Evolutionary conservation across 2,113 vertebrate species (phyloP).

Genomic region (Sphyrna mokarran): DNA sequence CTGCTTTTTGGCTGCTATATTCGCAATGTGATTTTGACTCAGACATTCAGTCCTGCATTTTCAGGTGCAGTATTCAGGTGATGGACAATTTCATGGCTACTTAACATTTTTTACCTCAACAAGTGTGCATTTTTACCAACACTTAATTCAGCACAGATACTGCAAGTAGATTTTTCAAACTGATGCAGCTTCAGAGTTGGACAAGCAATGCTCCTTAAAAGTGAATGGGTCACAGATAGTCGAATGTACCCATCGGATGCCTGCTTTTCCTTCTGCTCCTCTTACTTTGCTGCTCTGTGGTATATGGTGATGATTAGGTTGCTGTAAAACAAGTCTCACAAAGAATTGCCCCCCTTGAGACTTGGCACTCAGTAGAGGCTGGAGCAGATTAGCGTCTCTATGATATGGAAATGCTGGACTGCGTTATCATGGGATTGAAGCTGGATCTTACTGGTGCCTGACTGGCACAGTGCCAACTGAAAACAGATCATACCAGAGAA

Average conservation of each 20-base stretch:
- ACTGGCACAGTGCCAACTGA: not conserved
- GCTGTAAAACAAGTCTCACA: not conserved
- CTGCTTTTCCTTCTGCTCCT: not conserved
- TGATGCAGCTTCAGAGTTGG: not conserved
- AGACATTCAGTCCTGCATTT: not conserved
- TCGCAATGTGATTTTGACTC: not conserved
- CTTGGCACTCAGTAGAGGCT: constrained; percentile 1
- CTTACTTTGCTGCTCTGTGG: not conserved
- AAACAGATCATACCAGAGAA: not conserved
- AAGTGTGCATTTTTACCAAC: not conserved
- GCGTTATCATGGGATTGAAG: not conserved
- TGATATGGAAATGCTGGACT: constrained; percentile 18
- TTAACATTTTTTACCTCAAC: not conserved
- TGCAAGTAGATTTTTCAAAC: not conserved
- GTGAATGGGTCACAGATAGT: not conserved
- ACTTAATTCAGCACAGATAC: not conserved
- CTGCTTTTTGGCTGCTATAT: not conserved
- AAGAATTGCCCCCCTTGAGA: not conserved
- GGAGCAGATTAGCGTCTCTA: not conserved
- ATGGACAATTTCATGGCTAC: not conserved
- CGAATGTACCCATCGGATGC: not conserved
- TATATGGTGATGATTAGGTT: not conserved
- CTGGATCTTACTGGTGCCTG: not conserved
- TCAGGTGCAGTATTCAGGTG: not conserved
- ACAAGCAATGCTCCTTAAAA: not conserved